Evolutionary conservation across 2,797 vertebrate genomes (phyloP).

Genomic region (Botia kubotai): DNA sequence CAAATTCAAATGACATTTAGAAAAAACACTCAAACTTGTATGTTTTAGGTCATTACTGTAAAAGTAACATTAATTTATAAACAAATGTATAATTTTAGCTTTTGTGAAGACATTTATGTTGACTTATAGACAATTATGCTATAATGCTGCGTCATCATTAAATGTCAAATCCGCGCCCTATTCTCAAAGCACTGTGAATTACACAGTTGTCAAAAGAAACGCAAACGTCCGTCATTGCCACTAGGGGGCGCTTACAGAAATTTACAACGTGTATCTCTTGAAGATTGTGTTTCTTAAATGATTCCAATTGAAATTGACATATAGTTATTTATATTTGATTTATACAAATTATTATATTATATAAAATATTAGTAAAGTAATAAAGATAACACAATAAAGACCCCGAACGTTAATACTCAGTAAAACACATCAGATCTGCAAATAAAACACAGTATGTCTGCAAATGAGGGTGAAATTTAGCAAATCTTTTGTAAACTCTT

Average conservation of each 20-base stretch:
- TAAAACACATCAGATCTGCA: not conserved
- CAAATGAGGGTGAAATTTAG: too few relatives aligned
- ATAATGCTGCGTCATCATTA: not conserved
- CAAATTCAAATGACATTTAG: not conserved
- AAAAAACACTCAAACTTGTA: too few relatives aligned
- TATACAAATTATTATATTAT: too few relatives aligned
- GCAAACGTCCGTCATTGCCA: not conserved
- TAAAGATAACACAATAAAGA: not conserved
- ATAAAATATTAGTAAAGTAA: not conserved
- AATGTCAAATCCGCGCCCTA: not conserved
- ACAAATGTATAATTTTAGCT: too few relatives aligned
- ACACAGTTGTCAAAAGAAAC: too few relatives aligned
- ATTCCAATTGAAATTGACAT: not conserved
- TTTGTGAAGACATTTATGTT: too few relatives aligned
- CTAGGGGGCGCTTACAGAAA: not conserved
- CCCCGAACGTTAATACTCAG: not conserved
- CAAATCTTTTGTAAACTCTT: slow-evolving; percentile 23
- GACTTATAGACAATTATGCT: too few relatives aligned
- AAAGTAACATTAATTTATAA: not conserved
- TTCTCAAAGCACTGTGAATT: too few relatives aligned
- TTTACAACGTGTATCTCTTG: not conserved
- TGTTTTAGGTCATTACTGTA: not conserved
- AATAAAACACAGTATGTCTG: not conserved
- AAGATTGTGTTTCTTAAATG: not conserved
- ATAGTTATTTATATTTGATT: too few relatives aligned